Conservation (phyloP, 2,113 vertebrate species). For the Thinocorus orbignyianus region DNA sequence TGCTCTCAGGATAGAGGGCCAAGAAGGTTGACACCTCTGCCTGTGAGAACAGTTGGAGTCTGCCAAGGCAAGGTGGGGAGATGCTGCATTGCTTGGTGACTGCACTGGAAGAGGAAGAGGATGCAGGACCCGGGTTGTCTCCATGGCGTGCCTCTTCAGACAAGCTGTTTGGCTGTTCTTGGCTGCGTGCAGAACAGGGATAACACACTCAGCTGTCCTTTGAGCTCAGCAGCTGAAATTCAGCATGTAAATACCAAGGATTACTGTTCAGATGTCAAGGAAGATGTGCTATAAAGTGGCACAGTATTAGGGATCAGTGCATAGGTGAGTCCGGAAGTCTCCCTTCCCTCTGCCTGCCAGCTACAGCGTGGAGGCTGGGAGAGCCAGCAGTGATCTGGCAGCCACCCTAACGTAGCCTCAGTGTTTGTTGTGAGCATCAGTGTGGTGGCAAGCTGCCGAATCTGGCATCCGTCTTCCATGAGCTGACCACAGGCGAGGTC, state of each 20-base stretch:
- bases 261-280: neutral
- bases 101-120: neutral
- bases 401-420: neutral
- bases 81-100: neutral
- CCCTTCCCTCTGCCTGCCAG: neutral
- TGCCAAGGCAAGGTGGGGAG: neutral
- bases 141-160: neutral
- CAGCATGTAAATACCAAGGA: neutral
- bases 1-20: accelerated
- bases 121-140: neutral
- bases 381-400: neutral
- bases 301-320: neutral
- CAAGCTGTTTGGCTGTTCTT: neutral
- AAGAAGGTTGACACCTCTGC: neutral
- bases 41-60: neutral
- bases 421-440: neutral
- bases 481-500: neutral
- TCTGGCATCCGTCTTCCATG: neutral
- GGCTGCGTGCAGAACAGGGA: neutral
- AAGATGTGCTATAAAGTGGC: neutral
- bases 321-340: neutral
- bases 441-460: neutral
- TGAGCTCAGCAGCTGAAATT: neutral
- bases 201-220: neutral
- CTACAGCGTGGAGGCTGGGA: neutral